Percentiles rank a stretch among this genome's conserved stretches.
Conservation (phyloP, 2,888 invertebrate species). For the Philhelius pedissequus region DNA sequence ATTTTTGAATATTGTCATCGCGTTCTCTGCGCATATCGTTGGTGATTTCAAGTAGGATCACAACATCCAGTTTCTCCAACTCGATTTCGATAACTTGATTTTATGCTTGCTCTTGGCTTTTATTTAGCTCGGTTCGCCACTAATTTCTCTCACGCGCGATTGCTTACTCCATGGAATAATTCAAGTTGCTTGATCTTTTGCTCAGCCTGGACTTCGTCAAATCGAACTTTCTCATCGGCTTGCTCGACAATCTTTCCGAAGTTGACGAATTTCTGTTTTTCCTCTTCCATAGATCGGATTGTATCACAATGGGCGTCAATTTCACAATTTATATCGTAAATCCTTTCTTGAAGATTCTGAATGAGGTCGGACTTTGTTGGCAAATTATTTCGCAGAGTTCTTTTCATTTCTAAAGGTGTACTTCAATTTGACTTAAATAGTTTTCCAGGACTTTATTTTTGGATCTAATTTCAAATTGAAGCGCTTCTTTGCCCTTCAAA, state of each 20-base stretch:
- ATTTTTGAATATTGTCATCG: constrained; percentile 77
- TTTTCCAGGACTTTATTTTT: constrained; percentile 80
- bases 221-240: constrained; percentile 76
- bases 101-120: constrained; percentile 81
- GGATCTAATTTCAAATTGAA: constrained; percentile 80
- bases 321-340: constrained; percentile 76
- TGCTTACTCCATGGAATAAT: constrained; percentile 77
- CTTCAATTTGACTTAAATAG: constrained; percentile 80
- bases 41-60: constrained; percentile 77
- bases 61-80: constrained; percentile 80
- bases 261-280: constrained; percentile 75
- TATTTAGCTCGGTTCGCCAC: constrained; percentile 80
- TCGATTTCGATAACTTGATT: constrained; percentile 81
- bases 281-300: constrained; percentile 75
- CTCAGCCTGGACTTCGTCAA: constrained; percentile 77
- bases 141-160: constrained; percentile 79
- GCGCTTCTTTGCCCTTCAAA: constrained; percentile 80
- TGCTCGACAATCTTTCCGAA: constrained; percentile 77
- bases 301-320: constrained; percentile 77
- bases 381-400: constrained; percentile 76
- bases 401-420: constrained; percentile 77
- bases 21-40: constrained; percentile 78
- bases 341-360: constrained; percentile 76
- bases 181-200: constrained; percentile 79
- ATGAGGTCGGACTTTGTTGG: constrained; percentile 77